phyloP scores from a whole-genome alignment of 2,113 vertebrate genomes.

The Ageneiosus marmoratus region DNA sequence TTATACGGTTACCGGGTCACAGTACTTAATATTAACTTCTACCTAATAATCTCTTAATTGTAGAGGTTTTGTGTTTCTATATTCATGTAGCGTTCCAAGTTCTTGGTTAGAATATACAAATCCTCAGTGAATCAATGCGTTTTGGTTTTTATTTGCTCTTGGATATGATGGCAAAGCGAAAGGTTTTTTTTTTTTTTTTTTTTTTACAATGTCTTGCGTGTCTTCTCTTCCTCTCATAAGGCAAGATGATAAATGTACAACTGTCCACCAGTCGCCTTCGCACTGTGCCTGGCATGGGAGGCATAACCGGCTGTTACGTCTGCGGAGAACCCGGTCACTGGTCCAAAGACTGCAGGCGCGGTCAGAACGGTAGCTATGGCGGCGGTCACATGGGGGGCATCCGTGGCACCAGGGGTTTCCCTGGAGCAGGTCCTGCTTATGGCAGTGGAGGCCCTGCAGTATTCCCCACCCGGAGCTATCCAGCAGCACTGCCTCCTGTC shows the following conservation, averaged over 20 bases:
- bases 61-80: background rate
- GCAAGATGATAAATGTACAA: conserved; percentile 96
- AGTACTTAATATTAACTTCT: background rate
- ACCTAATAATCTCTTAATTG: background rate
- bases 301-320: conserved; percentile 92
- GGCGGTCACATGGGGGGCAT: conserved; percentile 59
- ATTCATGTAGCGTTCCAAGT: conserved; percentile 4
- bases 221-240: conserved; percentile 84
- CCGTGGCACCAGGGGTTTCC: conserved; percentile 55
- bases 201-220: conserved; percentile 73
- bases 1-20: background rate
- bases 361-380: conserved; percentile 72
- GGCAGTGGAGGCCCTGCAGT: conserved; percentile 62
- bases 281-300: conserved; percentile 94
- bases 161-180: conserved; percentile 52
- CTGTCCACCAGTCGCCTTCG: conserved; percentile 94
- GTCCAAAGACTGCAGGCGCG: conserved; percentile 92
- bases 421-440: conserved; percentile 51
- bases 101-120: background rate
- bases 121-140: conserved; percentile 24
- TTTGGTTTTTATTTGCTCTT: conserved; percentile 41
- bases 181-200: conserved; percentile 17
- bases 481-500: conserved; percentile 40
- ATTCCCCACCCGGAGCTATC: conserved; percentile 58
- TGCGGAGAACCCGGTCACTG: conserved; percentile 96